Percentiles rank a stretch among this genome's conserved stretches.
Evolutionary conservation across 2,888 invertebrate species (phyloP).

Genomic region (Acronicta psi): DNA sequence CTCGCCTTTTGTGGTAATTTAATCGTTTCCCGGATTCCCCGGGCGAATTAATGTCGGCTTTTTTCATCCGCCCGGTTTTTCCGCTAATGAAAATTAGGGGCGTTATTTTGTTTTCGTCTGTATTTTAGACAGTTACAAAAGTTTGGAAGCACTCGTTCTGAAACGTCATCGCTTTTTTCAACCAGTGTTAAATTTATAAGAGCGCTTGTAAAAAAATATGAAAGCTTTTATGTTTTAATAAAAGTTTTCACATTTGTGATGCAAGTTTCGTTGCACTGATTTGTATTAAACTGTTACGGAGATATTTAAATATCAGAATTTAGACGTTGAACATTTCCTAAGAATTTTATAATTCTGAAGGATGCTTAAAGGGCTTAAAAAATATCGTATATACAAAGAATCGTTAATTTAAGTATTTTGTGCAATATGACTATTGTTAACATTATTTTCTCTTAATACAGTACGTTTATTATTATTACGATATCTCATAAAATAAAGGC

Average conservation of each 20-base stretch:
- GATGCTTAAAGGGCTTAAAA: no score
- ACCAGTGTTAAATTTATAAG: conserved; percentile 2
- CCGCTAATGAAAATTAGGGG: conserved; percentile 65
- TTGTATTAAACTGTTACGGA: not conserved
- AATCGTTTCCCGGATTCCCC: conserved; percentile 72
- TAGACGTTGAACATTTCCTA: no score
- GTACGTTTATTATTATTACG: conserved; percentile 2
- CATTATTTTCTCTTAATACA: not conserved
- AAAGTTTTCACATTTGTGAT: not conserved
- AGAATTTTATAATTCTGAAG: no score
- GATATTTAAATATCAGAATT: no score
- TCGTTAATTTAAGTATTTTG: no score
- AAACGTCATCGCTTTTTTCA: conserved; percentile 15
- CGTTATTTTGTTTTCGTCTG: conserved; percentile 55
- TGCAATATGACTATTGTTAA: not conserved
- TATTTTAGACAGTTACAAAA: conserved; percentile 12
- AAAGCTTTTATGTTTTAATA: not conserved
- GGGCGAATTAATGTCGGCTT: conserved; percentile 60
- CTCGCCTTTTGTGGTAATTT: conserved; percentile 80
- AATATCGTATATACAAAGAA: no score
- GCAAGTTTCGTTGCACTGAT: conserved; percentile 13
- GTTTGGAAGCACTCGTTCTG: conserved; percentile 21
- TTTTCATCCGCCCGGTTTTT: conserved; percentile 57
- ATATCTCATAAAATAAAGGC: conserved; percentile 20
- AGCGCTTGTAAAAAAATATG: not conserved